Evolutionary conservation across 2,113 vertebrate genomes (phyloP), one percentile per base, ranked within the genome.

Genomic region (Percopsis transmontana): DNA sequence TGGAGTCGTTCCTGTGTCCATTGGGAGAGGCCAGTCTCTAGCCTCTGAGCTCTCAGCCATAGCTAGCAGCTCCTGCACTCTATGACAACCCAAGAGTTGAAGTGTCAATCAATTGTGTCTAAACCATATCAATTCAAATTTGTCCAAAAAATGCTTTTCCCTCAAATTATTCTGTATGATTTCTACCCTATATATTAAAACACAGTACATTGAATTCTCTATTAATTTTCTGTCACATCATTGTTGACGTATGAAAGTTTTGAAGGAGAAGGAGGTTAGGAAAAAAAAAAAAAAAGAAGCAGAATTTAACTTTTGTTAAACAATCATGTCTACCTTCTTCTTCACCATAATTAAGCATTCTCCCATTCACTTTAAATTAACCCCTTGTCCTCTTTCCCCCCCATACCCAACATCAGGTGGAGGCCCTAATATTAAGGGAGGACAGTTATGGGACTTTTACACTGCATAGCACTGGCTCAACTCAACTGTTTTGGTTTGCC

Each of bases 1-100:
- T n/a, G 56, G 14, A 3, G 62, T 51, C 1, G 54, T 20, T 90
- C 62, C 89, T 71, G 58, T 65, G 55, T 86, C 88, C 62, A 48
- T 67, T 41, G 48, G 2, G 0, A 58, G 44, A 11, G 13, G 55
- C 52, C 64, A 61, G 0, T 79, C 63, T 18, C 15, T 6, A 0
- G 38, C 61, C 62, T 55, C 84, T 57, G 66, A 23, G 65, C 45
- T 74, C 82, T 92, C 81, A 48, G 63, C 55, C 9, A 82, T 33
- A 0, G 75, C 78, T 47, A 90, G 21, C 59, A 93, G 74, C 79
- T 92, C 90, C 20, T 87, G 81, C 10, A 92, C 81, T 53, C 92
- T 93, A 76, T 65, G 42, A 67, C 1, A 64, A 21, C 41, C 12
- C 70, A 16, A 62, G 15, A 66, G 14, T 50, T 14, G 58, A 63